phyloP scores from a whole-genome alignment of 2,113 vertebrate genomes.

The Bos taurus region ARS-UCD2.0 NC_037340.1:52823001-52823500 shows the following conservation, averaged over 20 bases:
- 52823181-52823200: neutral
- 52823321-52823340: neutral
- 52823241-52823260: neutral
- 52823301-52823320: neutral
- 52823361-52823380: neutral
- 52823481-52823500: neutral
- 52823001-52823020: conserved; percentile 79
- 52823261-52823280: neutral
- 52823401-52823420: neutral
- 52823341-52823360: neutral
- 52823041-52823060: conserved; percentile 72
- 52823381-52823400: neutral
- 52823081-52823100: neutral
- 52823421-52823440: neutral
- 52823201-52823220: neutral
- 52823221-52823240: neutral
- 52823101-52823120: neutral
- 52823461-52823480: neutral
- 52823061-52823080: neutral
- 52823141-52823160: neutral
- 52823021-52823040: conserved; percentile 86
- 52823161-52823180: neutral
- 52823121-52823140: neutral
- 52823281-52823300: neutral
- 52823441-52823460: neutral